Base-by-base conservation (phyloP, 2,797 vertebrate genomes). In the Borostomias antarcticus region DNA sequence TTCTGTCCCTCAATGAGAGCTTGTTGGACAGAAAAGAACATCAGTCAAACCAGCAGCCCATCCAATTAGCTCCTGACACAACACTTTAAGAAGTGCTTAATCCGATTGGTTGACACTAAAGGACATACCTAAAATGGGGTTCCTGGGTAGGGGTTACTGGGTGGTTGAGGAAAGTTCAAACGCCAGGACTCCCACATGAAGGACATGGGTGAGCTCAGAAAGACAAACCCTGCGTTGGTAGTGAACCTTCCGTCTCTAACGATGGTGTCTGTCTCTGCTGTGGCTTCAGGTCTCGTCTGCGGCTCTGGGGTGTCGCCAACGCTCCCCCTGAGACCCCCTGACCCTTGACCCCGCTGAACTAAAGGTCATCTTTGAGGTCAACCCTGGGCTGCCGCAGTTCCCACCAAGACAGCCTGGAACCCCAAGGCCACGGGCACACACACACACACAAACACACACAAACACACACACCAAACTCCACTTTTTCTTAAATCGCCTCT, bases 11-110 rank as follows among this genome's bases (percentile, higher is more conserved):
- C 80, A 89, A 87, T 72, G 78, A 74, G 81, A 70, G 63, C 60
- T 65, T 76, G 25, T 84, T 87, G 80, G 88, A 76, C 85, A 83
- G 81, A 85, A 87, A 87, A 81, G 77, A 88, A 76, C 89, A 91
- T 93, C 90, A 89, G 92, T 93, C 89, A 91, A 84, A 70, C 79
- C 72, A 82, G 78, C 83, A 84, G 81, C 68, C 80, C 86, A 92
- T 89, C 89, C 82, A 84, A 92, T 93, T 91, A 85, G 78, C 66
- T 82, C 83, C 71, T 74, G 86, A 88, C 88, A 85, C 80, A 79
- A 85, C 82, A 75, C 81, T 90, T 88, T 81, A 82, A 68, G 80
- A 78, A 85, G 85, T 74, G 53, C 59, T 64, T 93, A 90, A 92
- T 91, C 84, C 81, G 81, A 90, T 91, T 90, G 85, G 79, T 72